Percentiles rank a stretch among this genome's conserved stretches.
Conservation (phyloP, 2,113 vertebrate species). For the Leptodactylus fuscus region DNA sequence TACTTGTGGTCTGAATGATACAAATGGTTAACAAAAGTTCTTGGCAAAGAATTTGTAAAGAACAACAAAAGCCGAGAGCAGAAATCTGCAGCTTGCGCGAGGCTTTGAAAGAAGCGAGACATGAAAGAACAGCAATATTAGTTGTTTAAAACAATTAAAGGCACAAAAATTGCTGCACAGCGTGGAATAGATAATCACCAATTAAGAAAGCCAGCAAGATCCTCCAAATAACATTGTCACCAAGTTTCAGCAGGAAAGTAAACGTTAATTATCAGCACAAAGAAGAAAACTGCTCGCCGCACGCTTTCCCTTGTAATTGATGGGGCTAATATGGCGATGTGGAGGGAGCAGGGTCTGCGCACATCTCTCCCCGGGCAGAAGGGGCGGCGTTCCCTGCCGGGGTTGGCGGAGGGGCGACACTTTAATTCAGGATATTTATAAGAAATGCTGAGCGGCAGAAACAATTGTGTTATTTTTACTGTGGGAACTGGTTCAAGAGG, state of each 20-base stretch:
- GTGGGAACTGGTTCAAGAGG: conserved; percentile 10
- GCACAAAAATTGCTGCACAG: conserved; percentile 56
- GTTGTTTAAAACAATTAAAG: conserved; percentile 55
- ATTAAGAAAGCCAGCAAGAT: conserved; percentile 56
- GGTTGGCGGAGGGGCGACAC: neutral
- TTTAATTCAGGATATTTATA: conserved; percentile 2
- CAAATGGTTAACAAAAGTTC: neutral
- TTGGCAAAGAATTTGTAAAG: neutral
- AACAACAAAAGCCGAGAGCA: conserved; percentile 9
- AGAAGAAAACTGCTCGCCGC: conserved; percentile 30
- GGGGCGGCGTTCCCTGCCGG: neutral
- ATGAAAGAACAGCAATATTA: conserved; percentile 45
- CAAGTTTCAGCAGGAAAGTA: conserved; percentile 37
- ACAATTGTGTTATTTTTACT: conserved; percentile 14
- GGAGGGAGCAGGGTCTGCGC: conserved; percentile 9
- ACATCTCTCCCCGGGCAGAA: neutral
- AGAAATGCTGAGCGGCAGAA: neutral
- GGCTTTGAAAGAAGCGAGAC: neutral
- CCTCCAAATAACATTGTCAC: conserved; percentile 43
- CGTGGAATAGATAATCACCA: conserved; percentile 52
- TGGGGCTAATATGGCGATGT: conserved; percentile 45
- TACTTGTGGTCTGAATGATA: no score
- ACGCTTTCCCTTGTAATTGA: conserved; percentile 41
- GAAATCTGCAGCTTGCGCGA: neutral
- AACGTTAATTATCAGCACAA: conserved; percentile 52